Percentiles rank a stretch among this genome's conserved stretches.
phyloP scores from a whole-genome alignment of 2,797 vertebrate species.

The Aphelocoma californica region DNA sequence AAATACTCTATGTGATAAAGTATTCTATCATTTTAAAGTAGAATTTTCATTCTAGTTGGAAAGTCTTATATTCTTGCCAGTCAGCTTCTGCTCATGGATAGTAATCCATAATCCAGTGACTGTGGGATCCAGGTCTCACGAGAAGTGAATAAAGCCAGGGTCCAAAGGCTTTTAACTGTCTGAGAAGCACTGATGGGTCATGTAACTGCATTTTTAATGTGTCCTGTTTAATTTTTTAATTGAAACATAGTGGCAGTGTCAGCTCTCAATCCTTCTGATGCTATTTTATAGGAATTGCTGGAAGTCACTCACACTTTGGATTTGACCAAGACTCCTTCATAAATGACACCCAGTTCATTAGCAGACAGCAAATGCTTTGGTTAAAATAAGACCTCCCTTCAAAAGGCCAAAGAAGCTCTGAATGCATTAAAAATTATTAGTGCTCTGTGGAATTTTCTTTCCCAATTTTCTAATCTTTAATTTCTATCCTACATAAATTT shows the following conservation, averaged over 20 bases:
- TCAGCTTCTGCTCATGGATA: not conserved
- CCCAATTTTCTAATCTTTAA: not conserved
- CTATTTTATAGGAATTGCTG: not conserved
- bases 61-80: not conserved
- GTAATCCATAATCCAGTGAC: not conserved
- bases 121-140: not conserved
- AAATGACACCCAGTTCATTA: not conserved
- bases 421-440: not conserved
- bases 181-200: not conserved
- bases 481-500: not conserved
- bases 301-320: not conserved
- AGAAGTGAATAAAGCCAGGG: not conserved
- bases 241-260: not conserved
- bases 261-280: not conserved
- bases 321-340: not conserved
- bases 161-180: not conserved
- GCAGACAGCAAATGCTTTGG: not conserved
- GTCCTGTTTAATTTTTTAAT: not conserved
- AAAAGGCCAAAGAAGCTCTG: not conserved
- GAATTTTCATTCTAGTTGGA: slow-evolving; percentile 7
- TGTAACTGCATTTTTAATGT: not conserved
- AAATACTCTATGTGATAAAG: not conserved
- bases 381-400: not conserved
- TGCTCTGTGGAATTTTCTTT: not conserved
- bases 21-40: not conserved